Evolutionary conservation across 2,797 vertebrate genomes (phyloP), one percentile per base, ranked within the genome.

Genomic region (Threskiornis aethiopicus): DNA sequence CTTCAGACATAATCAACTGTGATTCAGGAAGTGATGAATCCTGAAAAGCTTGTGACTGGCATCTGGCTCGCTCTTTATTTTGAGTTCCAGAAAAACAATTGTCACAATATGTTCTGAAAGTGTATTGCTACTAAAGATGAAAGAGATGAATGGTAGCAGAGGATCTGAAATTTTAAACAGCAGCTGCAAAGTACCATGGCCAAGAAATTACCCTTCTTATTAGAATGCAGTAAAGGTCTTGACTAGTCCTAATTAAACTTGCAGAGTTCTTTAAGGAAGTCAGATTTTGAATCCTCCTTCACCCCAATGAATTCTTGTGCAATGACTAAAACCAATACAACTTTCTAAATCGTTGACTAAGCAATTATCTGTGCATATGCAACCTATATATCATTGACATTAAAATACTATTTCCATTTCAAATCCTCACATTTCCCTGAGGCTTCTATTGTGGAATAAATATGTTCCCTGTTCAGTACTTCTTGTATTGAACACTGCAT

Each of bases 11-110:
- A 85, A 75, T 71, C 59, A 77, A 3, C 44, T 78, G 47, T 89
- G 69, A 77, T 62, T 87, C 51, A 83, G 78, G 28, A 89, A 87
- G 25, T 75, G 39, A 82, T 69, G 66, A 95, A 77, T 70, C 69
- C 86, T 93, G 83, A 64, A 62, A 90, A 95, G 80, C 42, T 24
- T 82, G n/a, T 7, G 28, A 77, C 69, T 81, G 49, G 33, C 70
- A 70, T 93, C 42, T 79, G 49, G 52, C 66, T 81, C 59, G 51
- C 73, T 92, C 73, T 89, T 88, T 92, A 73, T 90, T 93, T 84
- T 90, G 59, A 83, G 25, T 57, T 83, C 29, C 49, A 81, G 80
- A 64, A 59, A 51, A 92, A 73, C 11, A 31, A 11, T 70, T 76
- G 39, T 87, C 59, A 89, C 44, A 93, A 21, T 73, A 42, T 54